Evolutionary conservation across 53 echinoderm and acorn worm species (phyloP), one percentile per base, ranked within the genome.

Genomic region (Hippasteria phrygiana): DNA sequence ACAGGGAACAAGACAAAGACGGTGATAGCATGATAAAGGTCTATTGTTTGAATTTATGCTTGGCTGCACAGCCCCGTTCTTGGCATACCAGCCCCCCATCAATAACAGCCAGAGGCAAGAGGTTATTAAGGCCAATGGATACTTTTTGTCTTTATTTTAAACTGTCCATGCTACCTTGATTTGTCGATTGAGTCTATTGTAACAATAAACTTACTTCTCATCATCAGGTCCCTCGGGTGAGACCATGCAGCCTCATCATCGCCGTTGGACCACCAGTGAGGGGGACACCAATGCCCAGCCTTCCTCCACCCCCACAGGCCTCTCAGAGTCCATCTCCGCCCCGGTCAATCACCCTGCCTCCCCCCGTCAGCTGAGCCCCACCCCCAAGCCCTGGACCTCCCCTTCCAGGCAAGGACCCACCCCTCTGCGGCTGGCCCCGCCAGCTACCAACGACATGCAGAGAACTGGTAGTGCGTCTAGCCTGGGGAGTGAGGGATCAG

Each of bases 171-270:
- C 11, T n/a, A n/a, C n/a, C n/a, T n/a, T n/a, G n/a, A n/a, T n/a
- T n/a, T n/a, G n/a, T n/a, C n/a, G n/a, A n/a, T n/a, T n/a, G n/a
- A n/a, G n/a, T n/a, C n/a, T n/a, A n/a, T 45, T 45, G 11, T 45
- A 45, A 11, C 46, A 45, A 1, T 62, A 11, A 45, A 11, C 46
- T 45, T 7, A 32, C 43, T 73, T 18, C 24, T 50, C 20, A 3
- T 50, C 20, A 3, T 9, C n/a, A 96, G 96, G 96, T 73, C 94
- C 94, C n/a, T 55, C 86, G 29, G 96, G 96, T n/a, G 94, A 94
- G 59, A 87, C 93, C 43, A 71, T 94, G 12, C 96, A 96, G 70
- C 74, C 91, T 16, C 96, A 96, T 41, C 96, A 96, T 73, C 94
- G 91, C 42, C 87, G 71, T 20, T 51, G 69, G 71, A 71, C 85